Evolutionary conservation across 2,113 vertebrate genomes (phyloP).

Genomic region (Cromileptes altivelis): DNA sequence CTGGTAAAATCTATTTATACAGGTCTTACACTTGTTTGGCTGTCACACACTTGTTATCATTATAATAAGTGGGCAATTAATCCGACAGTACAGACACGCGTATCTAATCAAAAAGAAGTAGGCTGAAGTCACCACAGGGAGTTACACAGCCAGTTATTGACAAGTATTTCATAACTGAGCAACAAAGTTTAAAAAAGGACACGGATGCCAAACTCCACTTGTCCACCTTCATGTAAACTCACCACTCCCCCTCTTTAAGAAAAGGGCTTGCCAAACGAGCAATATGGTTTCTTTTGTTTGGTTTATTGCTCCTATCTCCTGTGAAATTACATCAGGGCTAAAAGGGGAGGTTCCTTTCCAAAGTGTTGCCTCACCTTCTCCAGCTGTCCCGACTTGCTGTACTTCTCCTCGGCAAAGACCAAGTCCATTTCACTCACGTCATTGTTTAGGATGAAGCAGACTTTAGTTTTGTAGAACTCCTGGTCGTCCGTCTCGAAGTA

Average conservation of each 20-base stretch:
- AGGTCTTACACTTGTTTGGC: background rate
- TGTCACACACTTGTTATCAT: background rate
- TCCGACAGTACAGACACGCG: background rate
- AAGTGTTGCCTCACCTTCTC: constrained; percentile 91
- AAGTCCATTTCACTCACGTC: constrained; percentile 98
- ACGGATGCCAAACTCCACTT: constrained; percentile 14
- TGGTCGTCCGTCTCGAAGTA: constrained; percentile 99
- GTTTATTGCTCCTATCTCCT: constrained; percentile 61
- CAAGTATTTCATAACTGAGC: constrained; percentile 12
- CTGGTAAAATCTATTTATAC: background rate
- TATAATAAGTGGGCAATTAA: constrained; percentile 1
- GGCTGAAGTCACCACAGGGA: background rate
- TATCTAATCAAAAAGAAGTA: constrained; percentile 20
- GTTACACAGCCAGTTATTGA: constrained; percentile 9
- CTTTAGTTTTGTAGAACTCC: constrained; percentile 99
- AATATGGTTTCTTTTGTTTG: constrained; percentile 71
- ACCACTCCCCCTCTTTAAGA: constrained; percentile 14
- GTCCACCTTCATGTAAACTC: constrained; percentile 50
- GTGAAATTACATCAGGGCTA: constrained; percentile 57
- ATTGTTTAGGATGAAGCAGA: constrained; percentile 98
- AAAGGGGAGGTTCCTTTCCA: constrained; percentile 37
- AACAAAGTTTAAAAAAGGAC: constrained; percentile 14
- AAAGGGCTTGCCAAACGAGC: constrained; percentile 59
- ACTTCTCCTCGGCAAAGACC: constrained; percentile 98
- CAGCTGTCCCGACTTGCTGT: constrained; percentile 94